Conservation (phyloP, 2,888 invertebrate species). For the Tiphia femorata region DNA sequence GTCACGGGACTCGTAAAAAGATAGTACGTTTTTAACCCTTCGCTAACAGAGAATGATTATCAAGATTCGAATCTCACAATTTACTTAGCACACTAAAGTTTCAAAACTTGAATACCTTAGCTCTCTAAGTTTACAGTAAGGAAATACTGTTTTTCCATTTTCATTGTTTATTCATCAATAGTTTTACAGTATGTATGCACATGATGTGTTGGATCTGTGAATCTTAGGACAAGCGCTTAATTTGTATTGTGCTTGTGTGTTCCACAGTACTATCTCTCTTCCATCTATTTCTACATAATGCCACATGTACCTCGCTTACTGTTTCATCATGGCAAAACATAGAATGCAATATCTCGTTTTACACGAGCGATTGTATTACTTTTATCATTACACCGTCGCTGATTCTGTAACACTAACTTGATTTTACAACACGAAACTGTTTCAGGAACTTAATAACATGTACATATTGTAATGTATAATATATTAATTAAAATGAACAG, state of each 20-base stretch:
- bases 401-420: conserved; percentile 58
- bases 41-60: too few species aligned
- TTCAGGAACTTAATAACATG: conserved; percentile 63
- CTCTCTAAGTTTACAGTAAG: too few species aligned
- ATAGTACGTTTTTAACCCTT: background rate
- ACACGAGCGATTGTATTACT: conserved; percentile 33
- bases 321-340: conserved; percentile 49
- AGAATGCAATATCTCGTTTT: conserved; percentile 44
- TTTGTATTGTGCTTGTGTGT: conserved; percentile 49
- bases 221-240: conserved; percentile 47
- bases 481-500: conserved; percentile 55
- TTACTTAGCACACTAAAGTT: too few species aligned
- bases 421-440: conserved; percentile 64
- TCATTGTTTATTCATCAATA: conserved; percentile 64
- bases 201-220: conserved; percentile 56
- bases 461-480: conserved; percentile 49
- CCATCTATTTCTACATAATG: conserved; percentile 49
- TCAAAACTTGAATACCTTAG: too few species aligned
- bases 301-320: conserved; percentile 50
- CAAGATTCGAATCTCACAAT: too few species aligned
- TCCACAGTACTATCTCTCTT: conserved; percentile 32
- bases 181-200: conserved; percentile 62
- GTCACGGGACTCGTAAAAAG: too few species aligned
- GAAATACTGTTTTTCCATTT: too few species aligned
- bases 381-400: conserved; percentile 33